phyloP scores from a whole-genome alignment of 2,888 invertebrate genomes.

The Linnaemya vulpina region DNA sequence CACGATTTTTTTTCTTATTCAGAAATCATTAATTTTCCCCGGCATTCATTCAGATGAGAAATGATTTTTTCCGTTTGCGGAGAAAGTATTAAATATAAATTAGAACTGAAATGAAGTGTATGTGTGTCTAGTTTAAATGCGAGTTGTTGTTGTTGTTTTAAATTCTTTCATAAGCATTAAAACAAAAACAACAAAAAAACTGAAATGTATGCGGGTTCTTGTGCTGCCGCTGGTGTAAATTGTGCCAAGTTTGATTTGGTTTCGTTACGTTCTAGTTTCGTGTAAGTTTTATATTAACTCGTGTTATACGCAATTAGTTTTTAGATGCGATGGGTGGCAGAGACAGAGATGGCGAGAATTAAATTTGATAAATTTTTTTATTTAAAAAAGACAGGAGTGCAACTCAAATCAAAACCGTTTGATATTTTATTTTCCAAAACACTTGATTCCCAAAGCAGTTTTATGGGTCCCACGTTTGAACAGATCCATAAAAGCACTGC shows the following conservation, averaged over 20 bases:
- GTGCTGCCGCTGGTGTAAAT: conserved; percentile 12
- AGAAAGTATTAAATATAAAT: conserved; percentile 48
- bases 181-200: neutral
- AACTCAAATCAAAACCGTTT: no score
- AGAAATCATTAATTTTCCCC: conserved; percentile 15
- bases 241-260: conserved; percentile 43
- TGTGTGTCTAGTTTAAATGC: neutral
- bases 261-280: conserved; percentile 11
- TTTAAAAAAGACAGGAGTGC: no score
- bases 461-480: no score
- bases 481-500: no score
- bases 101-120: conserved; percentile 16
- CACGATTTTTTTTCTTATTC: neutral
- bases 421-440: no score
- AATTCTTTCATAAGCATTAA: conserved; percentile 20
- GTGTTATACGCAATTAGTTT: conserved; percentile 23
- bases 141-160: neutral
- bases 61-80: neutral
- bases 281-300: conserved; percentile 25
- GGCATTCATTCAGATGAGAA: neutral
- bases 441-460: no score
- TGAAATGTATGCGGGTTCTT: conserved; percentile 21
- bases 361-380: no score
- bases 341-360: neutral
- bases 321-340: neutral